phyloP scores from a whole-genome alignment of 2,797 vertebrate genomes.

The Clamator glandarius region DNA sequence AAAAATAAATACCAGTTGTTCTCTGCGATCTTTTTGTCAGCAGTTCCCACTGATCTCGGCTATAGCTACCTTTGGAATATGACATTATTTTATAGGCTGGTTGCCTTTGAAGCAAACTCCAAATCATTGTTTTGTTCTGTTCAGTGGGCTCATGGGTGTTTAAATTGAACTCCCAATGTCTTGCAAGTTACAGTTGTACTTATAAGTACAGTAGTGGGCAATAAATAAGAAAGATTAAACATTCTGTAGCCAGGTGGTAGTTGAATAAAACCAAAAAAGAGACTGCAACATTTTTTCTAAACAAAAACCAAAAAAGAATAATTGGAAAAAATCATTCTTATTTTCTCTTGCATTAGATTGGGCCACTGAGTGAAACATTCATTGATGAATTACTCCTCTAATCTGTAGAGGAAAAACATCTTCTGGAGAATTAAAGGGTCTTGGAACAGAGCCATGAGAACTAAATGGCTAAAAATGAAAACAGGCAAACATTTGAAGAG shows the following conservation, averaged over 20 bases:
- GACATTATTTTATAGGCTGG: constrained; percentile 25
- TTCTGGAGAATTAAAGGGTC: constrained; percentile 77
- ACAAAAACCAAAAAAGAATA: constrained; percentile 75
- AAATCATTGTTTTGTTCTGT: constrained; percentile 14
- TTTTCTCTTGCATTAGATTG: constrained; percentile 74
- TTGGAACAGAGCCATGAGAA: constrained; percentile 79
- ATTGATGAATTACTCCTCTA: constrained; percentile 80
- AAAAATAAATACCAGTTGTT: constrained; percentile 22
- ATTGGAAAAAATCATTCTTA: constrained; percentile 77
- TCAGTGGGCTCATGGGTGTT: constrained; percentile 48
- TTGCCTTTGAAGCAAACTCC: constrained; percentile 35
- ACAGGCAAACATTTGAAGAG: constrained; percentile 79
- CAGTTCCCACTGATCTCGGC: constrained; percentile 7
- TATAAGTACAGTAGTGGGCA: constrained; percentile 39
- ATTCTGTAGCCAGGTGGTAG: constrained; percentile 36
- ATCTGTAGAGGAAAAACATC: constrained; percentile 79
- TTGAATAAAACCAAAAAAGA: constrained; percentile 18
- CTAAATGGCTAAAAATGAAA: constrained; percentile 83
- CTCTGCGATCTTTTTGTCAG: constrained; percentile 30
- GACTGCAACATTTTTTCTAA: constrained; percentile 64
- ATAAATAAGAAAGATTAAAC: constrained; percentile 68
- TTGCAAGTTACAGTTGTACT: constrained; percentile 55
- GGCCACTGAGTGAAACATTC: constrained; percentile 78
- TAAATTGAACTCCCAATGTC: constrained; percentile 40
- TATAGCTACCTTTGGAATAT: not conserved